Percentiles rank a stretch among this genome's conserved stretches.
phyloP scores from a whole-genome alignment of 2,888 invertebrate species.

The Caenorhabditis auriculariae region DNA sequence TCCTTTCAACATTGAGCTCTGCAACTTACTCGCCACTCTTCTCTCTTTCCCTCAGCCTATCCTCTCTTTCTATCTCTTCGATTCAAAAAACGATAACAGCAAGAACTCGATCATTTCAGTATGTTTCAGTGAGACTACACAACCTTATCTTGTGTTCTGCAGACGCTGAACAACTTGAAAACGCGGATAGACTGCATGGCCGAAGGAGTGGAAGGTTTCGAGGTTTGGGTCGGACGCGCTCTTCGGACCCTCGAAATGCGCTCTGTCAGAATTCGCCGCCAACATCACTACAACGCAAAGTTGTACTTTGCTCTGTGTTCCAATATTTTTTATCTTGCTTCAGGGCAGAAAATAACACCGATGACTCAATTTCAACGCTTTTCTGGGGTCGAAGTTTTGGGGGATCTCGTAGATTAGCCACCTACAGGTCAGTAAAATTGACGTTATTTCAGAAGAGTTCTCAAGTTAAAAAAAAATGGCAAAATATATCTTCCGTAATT shows the following conservation, averaged over 20 bases:
- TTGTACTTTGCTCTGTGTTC: neutral
- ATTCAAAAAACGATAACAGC: conserved; percentile 62
- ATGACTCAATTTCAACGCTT: conserved; percentile 1
- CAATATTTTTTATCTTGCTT: neutral
- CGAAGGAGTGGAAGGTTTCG: conserved; percentile 66
- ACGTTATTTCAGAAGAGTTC: too few relatives aligned
- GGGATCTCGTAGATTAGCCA: conserved; percentile 3
- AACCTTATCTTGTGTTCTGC: conserved; percentile 30
- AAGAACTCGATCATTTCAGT: conserved; percentile 7
- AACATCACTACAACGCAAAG: neutral
- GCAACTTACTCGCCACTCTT: conserved; percentile 79
- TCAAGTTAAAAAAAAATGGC: too few relatives aligned
- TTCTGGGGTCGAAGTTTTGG: conserved; percentile 7
- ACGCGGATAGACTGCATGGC: conserved; percentile 79
- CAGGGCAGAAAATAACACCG: conserved; percentile 3
- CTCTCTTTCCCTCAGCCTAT: conserved; percentile 86
- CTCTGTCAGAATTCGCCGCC: conserved; percentile 2
- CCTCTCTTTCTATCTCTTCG: conserved; percentile 82
- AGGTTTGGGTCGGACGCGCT: conserved; percentile 59
- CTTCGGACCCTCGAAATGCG: conserved; percentile 27
- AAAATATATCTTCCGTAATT: too few relatives aligned
- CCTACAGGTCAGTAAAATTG: too few relatives aligned
- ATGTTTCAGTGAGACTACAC: neutral
- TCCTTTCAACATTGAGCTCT: conserved; percentile 42
- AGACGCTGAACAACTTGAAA: conserved; percentile 79